Evolutionary conservation across 2,888 invertebrate genomes (phyloP).

Genomic region (Notodonta ziczac): DNA sequence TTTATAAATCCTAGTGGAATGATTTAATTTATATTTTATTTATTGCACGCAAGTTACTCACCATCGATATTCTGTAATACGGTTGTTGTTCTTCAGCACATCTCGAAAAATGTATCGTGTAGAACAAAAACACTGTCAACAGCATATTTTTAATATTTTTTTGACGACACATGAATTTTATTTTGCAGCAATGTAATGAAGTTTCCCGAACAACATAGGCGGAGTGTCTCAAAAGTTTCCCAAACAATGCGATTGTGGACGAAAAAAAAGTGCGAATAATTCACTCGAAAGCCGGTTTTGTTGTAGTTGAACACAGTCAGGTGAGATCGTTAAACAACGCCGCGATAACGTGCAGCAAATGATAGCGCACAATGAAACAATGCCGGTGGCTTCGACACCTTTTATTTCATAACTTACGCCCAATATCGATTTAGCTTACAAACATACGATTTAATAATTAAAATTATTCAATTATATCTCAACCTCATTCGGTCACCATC

Average conservation of each 20-base stretch:
- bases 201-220: conserved; percentile 17
- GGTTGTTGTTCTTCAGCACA: conserved; percentile 21
- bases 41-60: conserved; percentile 38
- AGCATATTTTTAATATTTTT: conserved; percentile 24
- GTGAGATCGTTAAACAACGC: conserved; percentile 21
- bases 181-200: conserved; percentile 10
- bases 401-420: conserved; percentile 52
- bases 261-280: conserved; percentile 23
- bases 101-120: conserved; percentile 14
- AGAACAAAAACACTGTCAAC: conserved; percentile 23
- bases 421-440: conserved; percentile 14
- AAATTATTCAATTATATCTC: conserved; percentile 32
- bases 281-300: conserved; percentile 8
- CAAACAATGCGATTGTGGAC: conserved; percentile 21
- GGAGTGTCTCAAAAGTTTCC: conserved; percentile 30
- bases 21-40: no score
- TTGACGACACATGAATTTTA: conserved; percentile 11
- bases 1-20: no score
- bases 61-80: conserved; percentile 65
- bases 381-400: conserved; percentile 27
- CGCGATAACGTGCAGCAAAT: conserved; percentile 30
- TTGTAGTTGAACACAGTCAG: conserved; percentile 19
- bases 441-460: conserved; percentile 24
- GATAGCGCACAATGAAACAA: conserved; percentile 37
- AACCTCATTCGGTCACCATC: conserved; percentile 20